Percentiles rank a stretch among this genome's conserved stretches.
Evolutionary conservation across 2,797 vertebrate genomes (phyloP).

Genomic region (Gastrophryne carolinensis): DNA sequence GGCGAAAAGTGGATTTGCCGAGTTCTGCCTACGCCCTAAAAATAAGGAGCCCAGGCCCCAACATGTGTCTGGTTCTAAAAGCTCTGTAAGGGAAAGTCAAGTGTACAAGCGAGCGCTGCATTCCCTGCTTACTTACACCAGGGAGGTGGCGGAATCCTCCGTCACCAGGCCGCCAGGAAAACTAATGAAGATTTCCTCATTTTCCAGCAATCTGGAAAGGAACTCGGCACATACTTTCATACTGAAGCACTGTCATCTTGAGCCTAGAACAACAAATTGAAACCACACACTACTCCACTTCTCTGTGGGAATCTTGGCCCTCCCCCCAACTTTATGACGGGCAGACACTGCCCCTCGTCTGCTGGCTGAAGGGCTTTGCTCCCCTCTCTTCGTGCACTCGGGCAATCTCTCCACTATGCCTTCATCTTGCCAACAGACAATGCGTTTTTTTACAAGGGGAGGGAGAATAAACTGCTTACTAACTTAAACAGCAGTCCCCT

Average conservation of each 20-base stretch:
- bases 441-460: constrained; percentile 59
- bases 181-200: constrained; percentile 30
- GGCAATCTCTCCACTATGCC: constrained; percentile 55
- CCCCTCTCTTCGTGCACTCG: constrained; percentile 51
- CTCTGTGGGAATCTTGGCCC: constrained; percentile 55
- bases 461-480: constrained; percentile 70
- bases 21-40: too few relatives aligned
- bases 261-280: constrained; percentile 63
- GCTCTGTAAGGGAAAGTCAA: background rate
- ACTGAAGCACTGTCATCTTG: constrained; percentile 54
- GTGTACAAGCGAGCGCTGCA: constrained; percentile 30
- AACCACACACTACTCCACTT: constrained; percentile 61
- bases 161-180: constrained; percentile 22
- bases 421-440: constrained; percentile 78
- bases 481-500: constrained; percentile 78
- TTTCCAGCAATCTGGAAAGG: constrained; percentile 54
- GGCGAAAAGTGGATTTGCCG: too few relatives aligned
- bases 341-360: constrained; percentile 37
- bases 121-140: constrained; percentile 35
- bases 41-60: too few relatives aligned
- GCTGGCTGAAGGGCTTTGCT: constrained; percentile 48
- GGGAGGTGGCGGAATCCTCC: constrained; percentile 13
- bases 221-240: constrained; percentile 54
- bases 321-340: constrained; percentile 55
- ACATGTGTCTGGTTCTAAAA: too few relatives aligned